Evolutionary conservation across 2,113 vertebrate genomes (phyloP), one percentile per base, ranked within the genome.

Genomic region (Pogonocichla stellata): DNA sequence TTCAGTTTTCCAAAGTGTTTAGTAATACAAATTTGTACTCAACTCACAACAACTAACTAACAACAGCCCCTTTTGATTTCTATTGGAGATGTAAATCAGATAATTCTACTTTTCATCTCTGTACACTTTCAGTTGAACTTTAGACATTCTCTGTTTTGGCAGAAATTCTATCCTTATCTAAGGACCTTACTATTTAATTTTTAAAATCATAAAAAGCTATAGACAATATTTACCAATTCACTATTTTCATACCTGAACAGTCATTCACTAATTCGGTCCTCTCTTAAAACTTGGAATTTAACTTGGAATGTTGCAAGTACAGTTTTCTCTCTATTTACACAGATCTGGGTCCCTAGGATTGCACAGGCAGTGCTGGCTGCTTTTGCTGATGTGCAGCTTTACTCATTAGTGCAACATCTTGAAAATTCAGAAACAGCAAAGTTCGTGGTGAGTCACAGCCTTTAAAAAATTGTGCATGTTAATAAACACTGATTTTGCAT

Each of bases 311-410:
- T 40, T 71, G 19, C 16, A 65, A 88, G 29, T 78, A 38, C 38
- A 36, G 17, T 67, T 78, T 80, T 80, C 57, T 85, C 75, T 86
- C 53, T 83, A 19, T 58, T 75, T 43, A 36, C 90, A 42, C 94
- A 99, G 99, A 98, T 99, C 91, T 99, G 99, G 98, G 95, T 98
- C 34, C 99, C 99, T 43, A 98, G 99, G 79, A 88, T 99, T 42
- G 74, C 94, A 66, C 99, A 99, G 65, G 98, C 98, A 1, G 92
- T 99, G 60, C 96, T 99, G 31, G 98, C 99, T 72, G 98, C 98
- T 14, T 94, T 98, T 67, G 99, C 99, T 20, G 99, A 99, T 40
- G 90, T 99, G 9, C 99, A 97, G 93, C 98, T 99, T 58, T 99
- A 99, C 86, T 98, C 97, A 19, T 81, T 99, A 78, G 80, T 98